Conservation (phyloP, 2,888 invertebrate genomes). For the Drosophila greeni region DNA sequence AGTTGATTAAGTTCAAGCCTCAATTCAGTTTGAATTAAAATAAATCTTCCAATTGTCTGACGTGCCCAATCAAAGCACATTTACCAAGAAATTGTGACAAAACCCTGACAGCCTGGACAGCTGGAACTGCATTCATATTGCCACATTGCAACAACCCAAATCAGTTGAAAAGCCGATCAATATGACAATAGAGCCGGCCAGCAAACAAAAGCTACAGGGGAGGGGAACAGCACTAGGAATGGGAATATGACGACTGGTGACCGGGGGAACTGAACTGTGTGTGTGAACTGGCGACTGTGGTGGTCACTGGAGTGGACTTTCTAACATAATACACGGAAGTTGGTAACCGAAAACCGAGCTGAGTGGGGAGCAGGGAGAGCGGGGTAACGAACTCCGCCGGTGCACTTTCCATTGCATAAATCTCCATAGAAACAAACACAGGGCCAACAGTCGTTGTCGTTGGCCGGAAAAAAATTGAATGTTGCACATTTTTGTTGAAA, state of each 20-base stretch:
- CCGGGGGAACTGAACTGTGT: conserved; percentile 4
- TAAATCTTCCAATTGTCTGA: conserved; percentile 12
- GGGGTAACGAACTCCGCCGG: conserved; percentile 33
- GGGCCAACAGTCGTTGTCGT: conserved; percentile 18
- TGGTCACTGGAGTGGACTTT: conserved; percentile 52
- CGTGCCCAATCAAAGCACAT: conserved; percentile 20
- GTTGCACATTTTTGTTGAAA: conserved; percentile 35
- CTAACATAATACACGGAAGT: conserved; percentile 70
- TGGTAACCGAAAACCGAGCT: conserved; percentile 59
- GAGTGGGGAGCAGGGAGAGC: conserved; percentile 9
- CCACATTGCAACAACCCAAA: conserved; percentile 28
- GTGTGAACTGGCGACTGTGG: neutral
- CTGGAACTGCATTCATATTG: conserved; percentile 15
- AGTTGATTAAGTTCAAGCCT: conserved; percentile 1
- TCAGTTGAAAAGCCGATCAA: conserved; percentile 39
- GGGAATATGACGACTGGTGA: conserved; percentile 17
- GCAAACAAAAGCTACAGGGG: conserved; percentile 29
- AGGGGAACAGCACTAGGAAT: neutral
- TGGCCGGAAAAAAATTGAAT: conserved; percentile 34
- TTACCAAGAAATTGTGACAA: conserved; percentile 15
- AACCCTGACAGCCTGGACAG: conserved; percentile 4
- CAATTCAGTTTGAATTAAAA: conserved; percentile 1
- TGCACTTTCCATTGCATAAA: conserved; percentile 58
- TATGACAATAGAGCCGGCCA: conserved; percentile 34
- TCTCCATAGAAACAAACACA: conserved; percentile 20